These are phyloP conservation scores for Acromyrmex heyeri DNA, from an alignment of 1,140 invertebrate genomes.

Conservation along the genomic window DNA sequence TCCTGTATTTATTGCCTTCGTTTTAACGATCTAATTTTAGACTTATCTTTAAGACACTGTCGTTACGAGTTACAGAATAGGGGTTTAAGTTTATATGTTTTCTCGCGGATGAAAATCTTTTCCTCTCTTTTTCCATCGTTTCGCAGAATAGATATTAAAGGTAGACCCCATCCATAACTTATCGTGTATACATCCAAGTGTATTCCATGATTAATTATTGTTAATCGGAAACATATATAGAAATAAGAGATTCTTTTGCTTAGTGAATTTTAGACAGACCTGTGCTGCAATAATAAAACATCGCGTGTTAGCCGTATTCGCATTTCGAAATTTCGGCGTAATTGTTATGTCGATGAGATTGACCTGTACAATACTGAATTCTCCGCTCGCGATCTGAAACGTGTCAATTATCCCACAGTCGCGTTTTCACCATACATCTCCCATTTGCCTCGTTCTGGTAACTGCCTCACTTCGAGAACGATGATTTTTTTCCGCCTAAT, in stretches of 20 bases:
- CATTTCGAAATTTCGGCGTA: constrained; percentile 65
- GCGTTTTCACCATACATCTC: constrained; percentile 34
- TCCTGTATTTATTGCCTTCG: background rate
- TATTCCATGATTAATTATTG: background rate
- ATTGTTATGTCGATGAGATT: constrained; percentile 32
- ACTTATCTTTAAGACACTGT: background rate
- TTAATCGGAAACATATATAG: background rate
- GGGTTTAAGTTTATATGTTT: too few species aligned
- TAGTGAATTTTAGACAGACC: background rate
- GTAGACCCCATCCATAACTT: too few species aligned
- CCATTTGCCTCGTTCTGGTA: constrained; percentile 46
- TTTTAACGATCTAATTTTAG: background rate
- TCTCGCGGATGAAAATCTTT: too few species aligned
- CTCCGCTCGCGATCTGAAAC: constrained; percentile 25
- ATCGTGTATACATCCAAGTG: background rate
- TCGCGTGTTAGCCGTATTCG: background rate
- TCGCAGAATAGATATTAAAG: background rate
- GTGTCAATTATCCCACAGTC: constrained; percentile 63
- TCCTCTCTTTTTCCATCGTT: too few species aligned
- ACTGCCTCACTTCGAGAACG: background rate
- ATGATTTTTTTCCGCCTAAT: constrained; percentile 10
- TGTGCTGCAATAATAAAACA: background rate
- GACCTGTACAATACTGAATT: constrained; percentile 21
- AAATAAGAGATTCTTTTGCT: background rate
- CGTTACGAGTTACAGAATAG: too few species aligned